These are phyloP conservation scores for Indicator maculatus DNA, from an alignment of 2,113 vertebrate genomes.

Conservation along the genomic window DNA sequence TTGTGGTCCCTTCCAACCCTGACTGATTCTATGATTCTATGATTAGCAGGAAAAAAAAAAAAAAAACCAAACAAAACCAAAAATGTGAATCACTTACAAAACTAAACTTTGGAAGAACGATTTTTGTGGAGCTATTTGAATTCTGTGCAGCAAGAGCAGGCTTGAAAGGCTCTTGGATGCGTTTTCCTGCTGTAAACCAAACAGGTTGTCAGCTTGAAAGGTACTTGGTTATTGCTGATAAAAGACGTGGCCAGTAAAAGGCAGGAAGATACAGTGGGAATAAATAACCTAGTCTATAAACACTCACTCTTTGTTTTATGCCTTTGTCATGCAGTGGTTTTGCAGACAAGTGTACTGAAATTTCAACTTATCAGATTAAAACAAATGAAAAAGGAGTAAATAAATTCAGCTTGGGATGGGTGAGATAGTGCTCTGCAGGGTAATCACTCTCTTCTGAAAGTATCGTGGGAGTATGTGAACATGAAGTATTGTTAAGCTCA, in stretches of 20 bases:
- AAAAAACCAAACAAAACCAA: not conserved
- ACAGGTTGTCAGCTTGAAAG: conserved; percentile 2
- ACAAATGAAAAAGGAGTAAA: not conserved
- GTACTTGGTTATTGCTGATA: conserved; percentile 48
- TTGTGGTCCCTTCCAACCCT: no score
- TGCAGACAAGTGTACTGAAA: conserved; percentile 27
- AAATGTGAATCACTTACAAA: not conserved
- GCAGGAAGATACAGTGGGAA: conserved; percentile 12
- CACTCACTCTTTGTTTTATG: conserved; percentile 10
- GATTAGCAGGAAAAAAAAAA: not conserved
- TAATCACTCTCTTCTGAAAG: not conserved
- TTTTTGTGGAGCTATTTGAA: conserved; percentile 2
- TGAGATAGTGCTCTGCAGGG: not conserved
- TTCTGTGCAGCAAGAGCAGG: not conserved
- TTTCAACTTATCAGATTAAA: conserved; percentile 45
- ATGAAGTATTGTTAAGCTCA: not conserved
- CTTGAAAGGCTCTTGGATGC: not conserved
- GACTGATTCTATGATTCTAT: not conserved
- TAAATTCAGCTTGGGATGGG: not conserved
- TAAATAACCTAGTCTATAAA: conserved; percentile 58
- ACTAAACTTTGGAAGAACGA: not conserved
- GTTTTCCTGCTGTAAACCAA: not conserved
- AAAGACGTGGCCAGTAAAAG: conserved; percentile 35
- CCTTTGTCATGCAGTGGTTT: conserved; percentile 35
- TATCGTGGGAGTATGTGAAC: not conserved